A percentile compares a stretch with the other conserved stretches of the same genome.
Evolutionary conservation across 2,113 vertebrate species (phyloP).

Genomic region (Nerophis lumbriciformis): DNA sequence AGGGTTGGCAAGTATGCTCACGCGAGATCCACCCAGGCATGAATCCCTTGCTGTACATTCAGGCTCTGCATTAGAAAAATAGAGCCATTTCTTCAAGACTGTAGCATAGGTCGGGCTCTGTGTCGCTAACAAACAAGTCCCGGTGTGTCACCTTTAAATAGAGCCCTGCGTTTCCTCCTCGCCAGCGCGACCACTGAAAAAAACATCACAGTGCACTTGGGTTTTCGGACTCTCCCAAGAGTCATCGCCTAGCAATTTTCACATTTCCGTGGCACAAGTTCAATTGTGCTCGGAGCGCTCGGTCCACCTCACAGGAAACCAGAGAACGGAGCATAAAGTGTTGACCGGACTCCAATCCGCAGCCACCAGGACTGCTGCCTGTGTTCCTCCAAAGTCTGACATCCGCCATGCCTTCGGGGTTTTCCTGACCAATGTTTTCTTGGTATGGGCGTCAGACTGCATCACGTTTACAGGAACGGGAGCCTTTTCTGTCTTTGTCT

Average conservation of each 20-base stretch:
- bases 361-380: slow-evolving; percentile 7
- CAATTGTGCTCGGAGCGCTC: slow-evolving; percentile 32
- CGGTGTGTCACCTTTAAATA: slow-evolving; percentile 24
- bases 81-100: no score
- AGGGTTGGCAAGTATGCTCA: no score
- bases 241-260: slow-evolving; percentile 31
- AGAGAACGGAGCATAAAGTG: slow-evolving; percentile 48
- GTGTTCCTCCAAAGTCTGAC: slow-evolving; percentile 17
- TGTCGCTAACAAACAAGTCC: slow-evolving; percentile 25
- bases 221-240: slow-evolving; percentile 33
- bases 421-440: slow-evolving; percentile 20
- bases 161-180: slow-evolving; percentile 23
- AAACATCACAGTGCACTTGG: slow-evolving; percentile 46
- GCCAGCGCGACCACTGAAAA: slow-evolving; percentile 43
- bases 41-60: neutral
- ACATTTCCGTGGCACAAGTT: slow-evolving; percentile 44
- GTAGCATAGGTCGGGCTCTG: neutral
- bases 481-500: slow-evolving; percentile 19
- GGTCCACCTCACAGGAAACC: slow-evolving; percentile 56
- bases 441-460: slow-evolving; percentile 6
- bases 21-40: no score
- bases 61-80: no score
- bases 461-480: neutral
- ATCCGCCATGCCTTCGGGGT: neutral
- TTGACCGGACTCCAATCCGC: slow-evolving; percentile 44